Conservation (phyloP, 2,113 vertebrate genomes). For the Ranitomeya variabilis region DNA sequence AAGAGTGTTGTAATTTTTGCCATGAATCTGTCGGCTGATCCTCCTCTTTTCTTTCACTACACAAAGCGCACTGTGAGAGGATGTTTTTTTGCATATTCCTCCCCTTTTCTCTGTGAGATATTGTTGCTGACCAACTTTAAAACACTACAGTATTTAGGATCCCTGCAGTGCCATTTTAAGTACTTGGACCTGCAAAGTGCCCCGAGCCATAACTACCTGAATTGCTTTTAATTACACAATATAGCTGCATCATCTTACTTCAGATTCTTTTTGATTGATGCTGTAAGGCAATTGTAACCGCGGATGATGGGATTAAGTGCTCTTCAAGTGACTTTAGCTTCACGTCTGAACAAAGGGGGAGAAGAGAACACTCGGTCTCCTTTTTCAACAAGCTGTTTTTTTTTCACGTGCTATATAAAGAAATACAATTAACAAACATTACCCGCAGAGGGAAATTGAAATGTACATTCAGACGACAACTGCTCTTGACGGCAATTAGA, state of each 20-base stretch:
- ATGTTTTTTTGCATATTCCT: conserved; percentile 70
- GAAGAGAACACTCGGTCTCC: conserved; percentile 80
- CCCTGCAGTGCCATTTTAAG: conserved; percentile 78
- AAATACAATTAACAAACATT: conserved; percentile 88
- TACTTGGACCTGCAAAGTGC: conserved; percentile 81
- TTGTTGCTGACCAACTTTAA: conserved; percentile 80
- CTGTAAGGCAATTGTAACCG: conserved; percentile 90
- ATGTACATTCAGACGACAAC: conserved; percentile 76
- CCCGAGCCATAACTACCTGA: conserved; percentile 87
- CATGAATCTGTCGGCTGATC: conserved; percentile 68
- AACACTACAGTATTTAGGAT: conserved; percentile 77
- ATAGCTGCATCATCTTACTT: conserved; percentile 85
- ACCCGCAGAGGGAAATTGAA: conserved; percentile 82
- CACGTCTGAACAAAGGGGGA: conserved; percentile 86
- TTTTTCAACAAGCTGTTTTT: conserved; percentile 71
- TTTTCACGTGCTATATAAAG: conserved; percentile 73
- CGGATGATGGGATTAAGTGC: conserved; percentile 97
- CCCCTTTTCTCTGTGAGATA: conserved; percentile 71
- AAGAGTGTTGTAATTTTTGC: conserved; percentile 71
- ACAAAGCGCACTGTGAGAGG: conserved; percentile 68
- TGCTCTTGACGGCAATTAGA: conserved; percentile 84
- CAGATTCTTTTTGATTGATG: conserved; percentile 89
- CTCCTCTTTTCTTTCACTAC: conserved; percentile 71
- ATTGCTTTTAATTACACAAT: conserved; percentile 92
- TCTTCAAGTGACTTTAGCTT: conserved; percentile 97